Evolutionary conservation across 23 tunicate species (phyloP).

Genomic region (Styela clava): DNA sequence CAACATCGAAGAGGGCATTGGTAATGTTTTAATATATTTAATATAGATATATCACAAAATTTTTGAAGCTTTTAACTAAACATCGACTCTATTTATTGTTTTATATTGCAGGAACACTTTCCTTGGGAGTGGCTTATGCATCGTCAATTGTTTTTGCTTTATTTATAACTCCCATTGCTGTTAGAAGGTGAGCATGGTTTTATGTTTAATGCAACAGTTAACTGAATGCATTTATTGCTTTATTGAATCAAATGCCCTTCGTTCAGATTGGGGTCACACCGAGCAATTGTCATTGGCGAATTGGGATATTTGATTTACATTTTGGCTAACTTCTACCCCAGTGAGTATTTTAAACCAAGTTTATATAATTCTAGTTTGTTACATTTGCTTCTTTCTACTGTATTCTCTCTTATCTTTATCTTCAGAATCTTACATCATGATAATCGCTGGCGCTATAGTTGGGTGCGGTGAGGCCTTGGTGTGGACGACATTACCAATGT

Average conservation of each 20-base stretch:
- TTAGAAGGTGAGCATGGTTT: neutral
- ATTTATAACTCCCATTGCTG: neutral
- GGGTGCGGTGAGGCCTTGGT: conserved; percentile 61
- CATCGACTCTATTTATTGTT: too few relatives aligned
- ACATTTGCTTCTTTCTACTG: neutral
- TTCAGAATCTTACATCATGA: conserved; percentile 62
- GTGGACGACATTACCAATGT: conserved; percentile 56
- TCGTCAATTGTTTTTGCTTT: neutral
- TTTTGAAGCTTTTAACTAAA: too few relatives aligned
- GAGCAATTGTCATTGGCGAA: conserved; percentile 59
- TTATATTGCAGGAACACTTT: neutral
- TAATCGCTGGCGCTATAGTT: conserved; percentile 44
- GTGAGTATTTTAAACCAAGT: conserved; percentile 22
- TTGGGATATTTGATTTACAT: conserved; percentile 52
- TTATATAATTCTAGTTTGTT: neutral
- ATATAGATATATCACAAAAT: too few relatives aligned
- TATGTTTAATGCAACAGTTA: too few relatives aligned
- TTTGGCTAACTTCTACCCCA: conserved; percentile 60
- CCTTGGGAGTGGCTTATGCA: neutral
- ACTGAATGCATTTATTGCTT: too few relatives aligned
- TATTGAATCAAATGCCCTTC: too few relatives aligned
- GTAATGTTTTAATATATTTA: conserved; percentile 34
- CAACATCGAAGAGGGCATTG: conserved; percentile 64
- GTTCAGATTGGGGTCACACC: conserved; percentile 35
- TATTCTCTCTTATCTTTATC: neutral